phyloP scores from a whole-genome alignment of 2,888 invertebrate genomes.

The Pyrrhia umbra region DNA sequence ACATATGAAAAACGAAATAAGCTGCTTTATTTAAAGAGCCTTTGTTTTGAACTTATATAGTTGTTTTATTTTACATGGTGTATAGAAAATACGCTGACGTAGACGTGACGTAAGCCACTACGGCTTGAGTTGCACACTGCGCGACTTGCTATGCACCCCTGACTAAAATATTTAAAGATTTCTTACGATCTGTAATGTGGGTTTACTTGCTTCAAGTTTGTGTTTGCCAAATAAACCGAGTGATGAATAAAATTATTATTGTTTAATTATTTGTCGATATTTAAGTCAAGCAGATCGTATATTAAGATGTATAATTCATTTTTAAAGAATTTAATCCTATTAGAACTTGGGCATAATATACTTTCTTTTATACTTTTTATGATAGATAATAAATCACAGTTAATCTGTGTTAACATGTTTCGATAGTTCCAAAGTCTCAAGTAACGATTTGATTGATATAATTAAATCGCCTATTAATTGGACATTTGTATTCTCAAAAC shows the following conservation, averaged over 20 bases:
- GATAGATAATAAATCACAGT: slow-evolving; percentile 1
- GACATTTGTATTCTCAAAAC: slow-evolving; percentile 33
- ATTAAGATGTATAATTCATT: not conserved
- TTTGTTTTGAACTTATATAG: not conserved
- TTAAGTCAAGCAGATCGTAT: not conserved
- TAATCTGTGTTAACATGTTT: not conserved
- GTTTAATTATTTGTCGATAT: slow-evolving; percentile 11
- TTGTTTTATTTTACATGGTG: not conserved
- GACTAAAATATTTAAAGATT: not conserved
- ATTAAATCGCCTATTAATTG: slow-evolving; percentile 13
- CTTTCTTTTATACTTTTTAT: not conserved
- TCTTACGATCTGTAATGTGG: slow-evolving; percentile 6
- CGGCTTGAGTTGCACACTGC: not conserved
- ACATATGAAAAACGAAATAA: slow-evolving; percentile 5
- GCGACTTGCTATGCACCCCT: not conserved
- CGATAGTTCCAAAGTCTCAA: slow-evolving; percentile 1
- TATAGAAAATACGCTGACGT: not conserved
- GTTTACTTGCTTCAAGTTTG: slow-evolving; percentile 6
- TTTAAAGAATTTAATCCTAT: not conserved
- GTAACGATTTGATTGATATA: not conserved
- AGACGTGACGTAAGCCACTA: not conserved
- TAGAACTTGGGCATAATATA: slow-evolving; percentile 13
- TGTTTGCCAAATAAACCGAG: slow-evolving; percentile 14
- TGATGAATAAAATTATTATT: slow-evolving; percentile 6
- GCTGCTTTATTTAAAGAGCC: slow-evolving; percentile 5